Evolutionary conservation across 1,140 invertebrate genomes (phyloP).

Genomic region (Drosophila truncata): DNA sequence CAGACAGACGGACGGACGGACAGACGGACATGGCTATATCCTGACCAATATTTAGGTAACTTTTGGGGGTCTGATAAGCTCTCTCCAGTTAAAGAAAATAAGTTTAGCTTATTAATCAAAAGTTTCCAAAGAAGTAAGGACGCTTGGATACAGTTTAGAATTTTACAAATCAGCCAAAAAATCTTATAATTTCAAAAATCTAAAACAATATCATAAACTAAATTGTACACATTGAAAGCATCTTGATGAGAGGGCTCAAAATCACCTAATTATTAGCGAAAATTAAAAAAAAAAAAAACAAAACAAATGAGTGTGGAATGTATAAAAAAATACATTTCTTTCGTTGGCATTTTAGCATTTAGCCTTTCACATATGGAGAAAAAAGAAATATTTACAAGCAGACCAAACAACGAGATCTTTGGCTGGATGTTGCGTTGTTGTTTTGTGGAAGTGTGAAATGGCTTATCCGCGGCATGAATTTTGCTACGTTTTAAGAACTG

Average conservation of each 20-base stretch:
- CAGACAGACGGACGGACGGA: too few species aligned
- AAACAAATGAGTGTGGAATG: conserved; percentile 4
- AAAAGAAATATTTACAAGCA: conserved; percentile 23
- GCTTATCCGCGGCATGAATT: conserved; percentile 25
- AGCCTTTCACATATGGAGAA: conserved; percentile 60
- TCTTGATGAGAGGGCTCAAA: conserved; percentile 5
- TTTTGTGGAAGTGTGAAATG: conserved; percentile 40
- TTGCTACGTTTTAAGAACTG: conserved; percentile 54
- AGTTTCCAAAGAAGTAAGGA: background rate
- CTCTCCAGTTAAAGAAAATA: background rate
- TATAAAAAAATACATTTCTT: conserved; percentile 10
- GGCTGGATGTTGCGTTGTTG: conserved; percentile 1
- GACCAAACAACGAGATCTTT: background rate
- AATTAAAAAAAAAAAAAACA: conserved; percentile 4
- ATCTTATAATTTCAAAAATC: background rate
- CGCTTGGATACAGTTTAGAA: too few species aligned
- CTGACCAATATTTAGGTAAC: too few species aligned
- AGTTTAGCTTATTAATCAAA: background rate
- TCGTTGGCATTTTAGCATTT: conserved; percentile 3
- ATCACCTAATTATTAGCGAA: conserved; percentile 8
- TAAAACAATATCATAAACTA: background rate
- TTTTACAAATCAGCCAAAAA: too few species aligned
- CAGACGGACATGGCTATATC: too few species aligned
- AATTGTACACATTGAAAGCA: too few species aligned
- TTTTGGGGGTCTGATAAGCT: background rate